Evolutionary conservation across 2,888 invertebrate species (phyloP), one percentile per base, ranked within the genome.

Genomic region (Neoitamus cyanurus): DNA sequence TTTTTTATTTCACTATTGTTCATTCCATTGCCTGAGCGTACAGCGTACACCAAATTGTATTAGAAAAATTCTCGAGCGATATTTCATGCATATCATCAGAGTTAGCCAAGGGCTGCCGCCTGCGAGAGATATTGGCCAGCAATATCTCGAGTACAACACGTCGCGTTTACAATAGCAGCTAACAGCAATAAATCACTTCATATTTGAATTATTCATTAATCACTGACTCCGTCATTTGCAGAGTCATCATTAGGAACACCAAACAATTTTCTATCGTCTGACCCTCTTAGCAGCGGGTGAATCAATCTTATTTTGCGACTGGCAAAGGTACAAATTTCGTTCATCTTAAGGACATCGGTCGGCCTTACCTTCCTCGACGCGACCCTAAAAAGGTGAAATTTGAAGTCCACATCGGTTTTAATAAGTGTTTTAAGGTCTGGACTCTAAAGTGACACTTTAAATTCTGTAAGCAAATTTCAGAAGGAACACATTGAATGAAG

Each of bases 141-240:
- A 48, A 48, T 48, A 48, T 48, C 48, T 48, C 48, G 46, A 25
- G 48, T 48, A 48, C 20, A 48, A 48, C 48, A 48, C 48, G 48
- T 48, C 48, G 48, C 48, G 48, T 48, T 48, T 36, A 36, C 69
- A 82, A 30, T 69, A 28, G 82, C 34, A n/a, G 68, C 68, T 58
- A 75, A 28, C 28, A 84, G 78, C 68, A 77, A 84, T 84, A 84
- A 84, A 84, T 84, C 84, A 84, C 78, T 68, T 77, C 36, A 42
- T 20, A 73, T 84, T 77, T 78, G 84, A 84, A 84, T 84, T 78
- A 84, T 84, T 78, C 84, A 84, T 84, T 84, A 84, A 84, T 84
- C 84, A 84, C 82, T 36, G 69, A 69, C 68, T 78, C 84, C 30
- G 77, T 84, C 84, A 84, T 84, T 84, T 31, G 84, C 78, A 84